Evolutionary conservation across 2,797 vertebrate species (phyloP).

Genomic region (Natrix natrix): DNA sequence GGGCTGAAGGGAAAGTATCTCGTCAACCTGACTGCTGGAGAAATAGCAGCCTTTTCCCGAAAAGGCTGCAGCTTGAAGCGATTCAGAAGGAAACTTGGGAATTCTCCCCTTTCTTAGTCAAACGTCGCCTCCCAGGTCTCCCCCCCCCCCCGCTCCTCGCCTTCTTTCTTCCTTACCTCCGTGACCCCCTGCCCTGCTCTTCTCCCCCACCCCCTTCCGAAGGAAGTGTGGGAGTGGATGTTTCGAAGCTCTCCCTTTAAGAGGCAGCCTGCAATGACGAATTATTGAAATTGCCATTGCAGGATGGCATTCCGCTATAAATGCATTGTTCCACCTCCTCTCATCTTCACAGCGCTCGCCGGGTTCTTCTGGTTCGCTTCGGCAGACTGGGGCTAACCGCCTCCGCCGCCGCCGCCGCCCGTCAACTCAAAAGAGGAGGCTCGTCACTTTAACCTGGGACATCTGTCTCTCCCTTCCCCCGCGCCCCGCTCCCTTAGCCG

Average conservation of each 20-base stretch:
- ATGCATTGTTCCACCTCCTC: constrained; percentile 84
- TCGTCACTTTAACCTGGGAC: constrained; percentile 45
- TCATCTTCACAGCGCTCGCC: constrained; percentile 79
- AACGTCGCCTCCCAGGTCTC: constrained; percentile 24
- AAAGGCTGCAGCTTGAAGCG: constrained; percentile 55
- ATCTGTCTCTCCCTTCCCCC: constrained; percentile 23
- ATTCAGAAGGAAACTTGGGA: constrained; percentile 48
- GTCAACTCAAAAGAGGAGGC: neutral
- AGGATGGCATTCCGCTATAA: constrained; percentile 82
- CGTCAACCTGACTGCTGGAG: constrained; percentile 58
- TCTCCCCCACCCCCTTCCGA: constrained; percentile 43
- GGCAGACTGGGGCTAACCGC: constrained; percentile 74
- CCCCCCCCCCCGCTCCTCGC: neutral
- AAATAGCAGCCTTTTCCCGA: constrained; percentile 21
- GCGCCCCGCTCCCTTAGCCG: constrained; percentile 19
- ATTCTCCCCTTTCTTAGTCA: constrained; percentile 13
- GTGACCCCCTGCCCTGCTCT: constrained; percentile 44
- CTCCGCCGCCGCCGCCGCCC: constrained; percentile 29
- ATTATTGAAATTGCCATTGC: constrained; percentile 81
- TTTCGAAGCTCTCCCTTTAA: constrained; percentile 78
- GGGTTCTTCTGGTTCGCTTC: constrained; percentile 74
- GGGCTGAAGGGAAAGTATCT: constrained; percentile 44
- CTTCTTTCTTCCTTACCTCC: constrained; percentile 37
- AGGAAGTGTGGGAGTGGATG: constrained; percentile 76
- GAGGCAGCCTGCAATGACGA: constrained; percentile 82